Conservation (phyloP, 2,797 vertebrate species). For the Peromyscus eremicus region DNA sequence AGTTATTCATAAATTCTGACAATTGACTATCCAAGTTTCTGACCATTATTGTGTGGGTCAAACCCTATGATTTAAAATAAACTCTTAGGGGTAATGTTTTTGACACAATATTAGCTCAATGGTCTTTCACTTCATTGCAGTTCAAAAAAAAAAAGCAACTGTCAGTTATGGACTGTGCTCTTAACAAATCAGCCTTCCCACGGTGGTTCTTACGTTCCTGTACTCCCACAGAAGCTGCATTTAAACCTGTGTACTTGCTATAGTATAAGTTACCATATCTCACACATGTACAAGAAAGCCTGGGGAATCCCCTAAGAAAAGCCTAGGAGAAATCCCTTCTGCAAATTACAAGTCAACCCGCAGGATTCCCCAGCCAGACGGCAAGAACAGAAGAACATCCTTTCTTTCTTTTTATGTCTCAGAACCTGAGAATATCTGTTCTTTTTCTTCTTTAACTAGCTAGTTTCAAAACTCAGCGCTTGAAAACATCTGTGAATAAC, state of each 20-base stretch:
- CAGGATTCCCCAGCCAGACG: conserved; percentile 55
- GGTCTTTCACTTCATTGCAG: not conserved
- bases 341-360: conserved; percentile 28
- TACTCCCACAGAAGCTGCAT: not conserved
- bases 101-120: not conserved
- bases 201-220: not conserved
- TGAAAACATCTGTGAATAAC: conserved; percentile 27
- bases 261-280: not conserved
- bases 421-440: not conserved
- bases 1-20: not conserved
- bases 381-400: conserved; percentile 23
- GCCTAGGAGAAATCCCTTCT: conserved; percentile 24
- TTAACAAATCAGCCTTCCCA: not conserved
- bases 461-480: conserved; percentile 46
- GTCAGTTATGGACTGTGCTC: not conserved
- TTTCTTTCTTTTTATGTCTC: conserved; percentile 10
- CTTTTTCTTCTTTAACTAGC: conserved; percentile 51
- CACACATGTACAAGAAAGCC: conserved; percentile 47
- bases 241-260: conserved; percentile 23
- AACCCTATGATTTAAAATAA: not conserved
- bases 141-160: not conserved
- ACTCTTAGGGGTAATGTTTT: not conserved
- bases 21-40: conserved; percentile 11
- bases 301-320: conserved; percentile 26
- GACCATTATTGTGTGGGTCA: not conserved